Conservation (phyloP, 2,113 vertebrate species). For the Tamias sibiricus region DNA sequence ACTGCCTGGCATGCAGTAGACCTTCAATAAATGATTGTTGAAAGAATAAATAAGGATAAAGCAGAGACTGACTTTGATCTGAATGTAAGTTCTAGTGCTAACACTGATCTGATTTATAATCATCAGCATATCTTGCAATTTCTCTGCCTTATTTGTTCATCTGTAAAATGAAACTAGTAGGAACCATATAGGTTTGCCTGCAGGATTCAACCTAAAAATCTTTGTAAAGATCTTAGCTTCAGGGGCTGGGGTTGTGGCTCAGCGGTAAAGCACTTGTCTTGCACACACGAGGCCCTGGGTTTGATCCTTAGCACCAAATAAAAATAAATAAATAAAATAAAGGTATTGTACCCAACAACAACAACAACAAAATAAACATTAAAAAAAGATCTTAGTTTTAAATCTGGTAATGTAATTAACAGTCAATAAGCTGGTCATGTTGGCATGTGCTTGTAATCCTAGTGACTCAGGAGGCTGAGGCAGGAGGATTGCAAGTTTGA, state of each 20-base stretch:
- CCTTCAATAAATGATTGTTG: background rate
- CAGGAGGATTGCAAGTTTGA: too few species aligned
- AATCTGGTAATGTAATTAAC: too few species aligned
- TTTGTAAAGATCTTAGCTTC: background rate
- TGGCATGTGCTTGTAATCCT: too few species aligned
- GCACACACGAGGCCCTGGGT: too few species aligned
- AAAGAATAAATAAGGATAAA: background rate
- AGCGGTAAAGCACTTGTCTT: too few species aligned
- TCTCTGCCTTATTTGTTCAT: background rate
- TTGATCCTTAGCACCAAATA: background rate
- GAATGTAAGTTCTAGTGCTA: background rate
- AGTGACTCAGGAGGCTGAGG: too few species aligned
- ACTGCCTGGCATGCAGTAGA: background rate
- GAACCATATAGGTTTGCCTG: background rate
- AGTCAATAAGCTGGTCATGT: too few species aligned
- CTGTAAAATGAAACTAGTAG: background rate
- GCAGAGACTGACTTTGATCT: background rate
- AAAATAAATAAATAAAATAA: background rate
- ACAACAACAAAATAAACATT: too few species aligned
- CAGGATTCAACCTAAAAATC: background rate
- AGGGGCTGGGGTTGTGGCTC: too few species aligned
- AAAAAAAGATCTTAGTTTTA: too few species aligned
- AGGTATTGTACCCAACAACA: too few species aligned
- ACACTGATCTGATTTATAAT: background rate
- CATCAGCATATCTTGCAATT: background rate